These are phyloP conservation scores for Crenichthys baileyi DNA, from an alignment of 2,797 vertebrate genomes.

Conservation along the genomic window DNA sequence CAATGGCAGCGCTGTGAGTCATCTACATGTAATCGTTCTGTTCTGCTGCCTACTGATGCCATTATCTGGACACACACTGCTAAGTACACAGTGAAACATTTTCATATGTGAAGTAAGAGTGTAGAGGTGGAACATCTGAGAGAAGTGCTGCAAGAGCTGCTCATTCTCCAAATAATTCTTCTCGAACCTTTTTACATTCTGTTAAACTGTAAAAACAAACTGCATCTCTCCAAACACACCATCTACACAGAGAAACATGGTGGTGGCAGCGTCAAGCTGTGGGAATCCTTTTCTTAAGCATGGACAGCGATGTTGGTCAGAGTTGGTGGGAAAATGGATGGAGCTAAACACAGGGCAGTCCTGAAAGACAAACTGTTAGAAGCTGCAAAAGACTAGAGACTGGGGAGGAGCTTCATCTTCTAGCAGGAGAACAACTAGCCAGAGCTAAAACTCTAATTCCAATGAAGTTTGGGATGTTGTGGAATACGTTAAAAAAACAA, in stretches of 20 bases:
- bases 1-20: slow-evolving; percentile 40
- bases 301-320: not conserved
- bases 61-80: slow-evolving; percentile 18
- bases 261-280: not conserved
- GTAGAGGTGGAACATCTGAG: not conserved
- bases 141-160: not conserved
- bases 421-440: not conserved
- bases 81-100: slow-evolving; percentile 9
- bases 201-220: too few species aligned
- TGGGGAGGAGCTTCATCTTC: not conserved
- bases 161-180: not conserved
- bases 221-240: not conserved
- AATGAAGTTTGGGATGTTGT: too few species aligned
- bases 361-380: not conserved
- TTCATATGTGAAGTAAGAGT: slow-evolving; percentile 12
- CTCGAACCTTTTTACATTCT: not conserved
- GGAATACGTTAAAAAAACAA: too few species aligned
- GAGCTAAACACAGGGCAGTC: not conserved
- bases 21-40: slow-evolving; percentile 31
- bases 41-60: slow-evolving; percentile 5
- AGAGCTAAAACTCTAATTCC: not conserved
- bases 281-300: not conserved
- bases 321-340: not conserved
- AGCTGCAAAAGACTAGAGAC: not conserved
- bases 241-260: not conserved